These are phyloP conservation scores for Phrynocephalus vlangalii DNA, from an alignment of 2,797 vertebrate genomes.

Conservation along the genomic window DNA sequence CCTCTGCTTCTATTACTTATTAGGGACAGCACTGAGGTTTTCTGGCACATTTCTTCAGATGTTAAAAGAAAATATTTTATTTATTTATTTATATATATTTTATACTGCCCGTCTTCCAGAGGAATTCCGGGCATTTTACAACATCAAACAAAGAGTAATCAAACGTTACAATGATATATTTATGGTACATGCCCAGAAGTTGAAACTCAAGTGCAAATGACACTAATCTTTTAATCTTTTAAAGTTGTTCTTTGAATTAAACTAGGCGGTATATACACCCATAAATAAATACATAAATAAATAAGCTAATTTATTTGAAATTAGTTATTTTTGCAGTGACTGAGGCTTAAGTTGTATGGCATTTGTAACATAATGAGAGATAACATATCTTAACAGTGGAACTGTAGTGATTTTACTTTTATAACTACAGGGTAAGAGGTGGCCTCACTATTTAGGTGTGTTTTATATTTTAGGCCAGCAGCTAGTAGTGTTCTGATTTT, in stretches of 20 bases:
- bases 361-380: neutral
- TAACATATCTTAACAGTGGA: neutral
- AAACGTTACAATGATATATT: too few relatives aligned
- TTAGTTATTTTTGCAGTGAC: neutral
- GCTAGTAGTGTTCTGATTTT: neutral
- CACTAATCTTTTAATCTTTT: neutral
- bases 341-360: neutral
- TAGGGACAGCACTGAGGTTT: neutral
- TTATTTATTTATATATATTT: too few relatives aligned
- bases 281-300: neutral
- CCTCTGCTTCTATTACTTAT: constrained; percentile 14
- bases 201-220: neutral
- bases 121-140: too few relatives aligned
- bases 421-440: neutral
- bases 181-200: neutral
- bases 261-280: too few relatives aligned
- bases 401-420: too few relatives aligned
- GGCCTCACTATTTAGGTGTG: neutral
- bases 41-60: neutral
- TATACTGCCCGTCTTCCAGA: too few relatives aligned
- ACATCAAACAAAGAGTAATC: too few relatives aligned
- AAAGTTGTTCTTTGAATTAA: too few relatives aligned
- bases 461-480: neutral
- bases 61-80: neutral
- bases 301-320: neutral